Evolutionary conservation across 2,797 vertebrate genomes (phyloP), one percentile per base, ranked within the genome.

Genomic region (Diplodus puntazzo): DNA sequence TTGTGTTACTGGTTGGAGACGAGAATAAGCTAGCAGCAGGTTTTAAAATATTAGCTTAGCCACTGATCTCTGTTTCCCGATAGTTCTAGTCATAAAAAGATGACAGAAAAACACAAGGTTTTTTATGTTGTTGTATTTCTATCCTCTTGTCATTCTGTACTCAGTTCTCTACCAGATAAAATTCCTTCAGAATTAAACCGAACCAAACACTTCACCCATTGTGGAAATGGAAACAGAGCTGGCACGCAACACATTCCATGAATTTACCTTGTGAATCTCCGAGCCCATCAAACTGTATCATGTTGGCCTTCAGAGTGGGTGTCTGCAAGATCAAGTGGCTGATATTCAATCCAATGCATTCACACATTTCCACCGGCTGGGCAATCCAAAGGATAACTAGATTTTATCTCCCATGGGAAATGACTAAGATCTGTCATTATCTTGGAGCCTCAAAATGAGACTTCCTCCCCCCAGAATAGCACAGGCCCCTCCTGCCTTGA

Each of bases 371-470:
- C 83, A 90, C 89, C 43, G 85, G 88, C 92, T 85, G 87, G 91
- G 89, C 91, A 92, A 92, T 88, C 89, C 87, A 88, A 86, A 93
- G 85, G 89, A 94, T 91, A 92, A 94, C 91, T 92, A 90, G 91
- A 94, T 95, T 93, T 82, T 73, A 84, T 87, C 84, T 88, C 91
- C 87, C 73, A 11, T 62, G 88, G 90, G 92, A 92, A 92, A 92
- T 90, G 90, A 87, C 88, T 85, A 87, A 84, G 86, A 94, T 89
- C 89, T 86, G 92, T 93, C 92, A 93, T 94, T 93, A 92, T 92
- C 92, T 87, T 27, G 76, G 82, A 92, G 87, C 84, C 88, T 93
- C 85, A 84, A 92, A 92, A 93, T 88, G 88, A 94, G 88, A 94
- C 89, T 91, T 89, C 85, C 74, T 81, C 79, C 80, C 93, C 89